These are phyloP conservation scores for Okamejei kenojei DNA, from an alignment of 2,797 vertebrate genomes.

Conservation along the genomic window DNA sequence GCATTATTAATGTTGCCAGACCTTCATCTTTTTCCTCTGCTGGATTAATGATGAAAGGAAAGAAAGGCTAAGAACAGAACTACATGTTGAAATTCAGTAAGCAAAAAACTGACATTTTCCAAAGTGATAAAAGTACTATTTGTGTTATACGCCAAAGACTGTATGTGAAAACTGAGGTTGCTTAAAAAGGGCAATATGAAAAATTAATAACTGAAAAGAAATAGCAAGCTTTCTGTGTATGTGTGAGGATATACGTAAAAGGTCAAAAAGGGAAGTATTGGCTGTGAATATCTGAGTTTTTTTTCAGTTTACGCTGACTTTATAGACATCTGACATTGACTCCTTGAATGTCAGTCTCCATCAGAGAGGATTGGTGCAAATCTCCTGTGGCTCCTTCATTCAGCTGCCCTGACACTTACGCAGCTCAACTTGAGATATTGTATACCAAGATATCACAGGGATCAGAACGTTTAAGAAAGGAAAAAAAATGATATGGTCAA, in stretches of 20 bases:
- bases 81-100: background rate
- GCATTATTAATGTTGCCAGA: background rate
- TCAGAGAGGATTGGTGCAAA: background rate
- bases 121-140: background rate
- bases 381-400: slow-evolving; percentile 10
- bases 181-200: slow-evolving; percentile 28
- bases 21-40: background rate
- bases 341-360: slow-evolving; percentile 30
- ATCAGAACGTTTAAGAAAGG: background rate
- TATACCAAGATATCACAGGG: background rate
- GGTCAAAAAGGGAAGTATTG: slow-evolving; percentile 21
- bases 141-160: background rate
- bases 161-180: background rate
- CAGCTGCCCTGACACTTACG: background rate
- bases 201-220: slow-evolving; percentile 31
- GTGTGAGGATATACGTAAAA: background rate
- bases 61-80: background rate
- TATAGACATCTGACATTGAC: slow-evolving; percentile 30
- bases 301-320: slow-evolving; percentile 16
- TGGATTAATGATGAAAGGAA: background rate
- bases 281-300: background rate
- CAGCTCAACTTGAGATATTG: slow-evolving; percentile 16
- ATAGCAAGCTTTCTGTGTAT: background rate
- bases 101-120: background rate
- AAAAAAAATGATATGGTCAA: too few relatives aligned